phyloP scores from a whole-genome alignment of 2,888 invertebrate species.

The Tenthredo amoena region DNA sequence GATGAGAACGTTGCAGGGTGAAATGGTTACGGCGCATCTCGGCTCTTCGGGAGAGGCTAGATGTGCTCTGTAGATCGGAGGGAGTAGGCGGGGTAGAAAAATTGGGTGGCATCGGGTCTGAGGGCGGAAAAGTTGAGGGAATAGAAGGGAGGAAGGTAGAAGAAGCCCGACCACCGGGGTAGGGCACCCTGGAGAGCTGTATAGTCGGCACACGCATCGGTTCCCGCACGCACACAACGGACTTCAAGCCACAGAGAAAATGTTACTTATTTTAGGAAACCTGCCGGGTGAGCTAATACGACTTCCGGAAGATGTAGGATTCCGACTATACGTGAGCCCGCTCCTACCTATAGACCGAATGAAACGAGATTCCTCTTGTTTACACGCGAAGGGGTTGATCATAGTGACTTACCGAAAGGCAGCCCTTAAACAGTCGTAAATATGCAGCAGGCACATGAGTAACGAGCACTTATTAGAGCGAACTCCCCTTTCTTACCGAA shows the following conservation, averaged over 20 bases:
- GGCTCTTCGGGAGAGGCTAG: background rate
- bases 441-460: background rate
- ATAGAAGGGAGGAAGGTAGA: constrained; percentile 46
- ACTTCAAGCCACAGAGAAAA: constrained; percentile 61
- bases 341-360: background rate
- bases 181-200: constrained; percentile 73
- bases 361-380: constrained; percentile 6
- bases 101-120: constrained; percentile 38
- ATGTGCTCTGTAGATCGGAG: background rate
- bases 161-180: constrained; percentile 60
- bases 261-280: constrained; percentile 64
- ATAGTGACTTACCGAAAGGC: background rate
- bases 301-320: constrained; percentile 37
- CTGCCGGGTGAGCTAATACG: constrained; percentile 46
- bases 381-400: background rate
- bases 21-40: background rate
- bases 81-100: constrained; percentile 43
- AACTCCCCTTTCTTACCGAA: constrained; percentile 29
- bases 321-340: background rate
- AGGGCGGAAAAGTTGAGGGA: constrained; percentile 45
- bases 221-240: constrained; percentile 62
- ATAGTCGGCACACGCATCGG: constrained; percentile 65
- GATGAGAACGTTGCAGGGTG: constrained; percentile 12
- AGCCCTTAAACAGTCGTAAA: background rate
- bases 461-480: background rate